Base-by-base conservation (phyloP, 2,113 vertebrate genomes). In the Cyprinodon tularosa region DNA sequence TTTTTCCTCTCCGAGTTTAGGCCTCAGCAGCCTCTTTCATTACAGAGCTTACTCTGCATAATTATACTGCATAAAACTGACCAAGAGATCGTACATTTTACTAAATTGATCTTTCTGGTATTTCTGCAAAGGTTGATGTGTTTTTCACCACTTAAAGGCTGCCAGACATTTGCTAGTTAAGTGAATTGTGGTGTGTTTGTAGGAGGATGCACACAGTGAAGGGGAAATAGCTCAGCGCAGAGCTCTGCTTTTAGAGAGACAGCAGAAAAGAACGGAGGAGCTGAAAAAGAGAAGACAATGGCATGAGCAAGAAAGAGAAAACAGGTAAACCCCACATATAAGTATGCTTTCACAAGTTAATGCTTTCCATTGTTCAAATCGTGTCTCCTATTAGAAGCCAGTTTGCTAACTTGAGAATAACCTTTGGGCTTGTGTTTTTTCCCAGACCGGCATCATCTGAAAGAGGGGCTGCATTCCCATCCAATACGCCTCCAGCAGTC, bases 241-340 rank as follows among this genome's bases (percentile, higher is more conserved):
- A 78, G 95, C 96, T 2, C 78, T 88, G 15, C 85, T 98, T 67
- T 68, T 97, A 66, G 95, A 96, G 62, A 92, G 95, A 63, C 96
- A 98, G 84, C 96, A 96, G 85, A 95, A 93, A 77, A 93, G 96
- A 66, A 87, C 87, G 0, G 96, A 97, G 71, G 96, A 97, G 83
- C 84, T 96, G 0, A 94, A 87, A 86, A 94, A 77, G 82, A 92
- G 94, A 12, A 95, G 92, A 48, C 95, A 95, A 76, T 95, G 93
- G 93, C 91, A 94, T 47, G 96, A 96, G 39, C 92, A 89, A 0
- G 96, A 98, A 71, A 93, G 79, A 66, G 95, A 96, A 72, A 94
- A 90, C 88, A 95, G 91, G 96, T 95, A 81, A 47, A 12, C 44
- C 36, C 45, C 3, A 42, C 42, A 42, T 9, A 42, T 42, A 9